Evolutionary conservation across 2,888 invertebrate species (phyloP).

Genomic region (Ormia ochracea): DNA sequence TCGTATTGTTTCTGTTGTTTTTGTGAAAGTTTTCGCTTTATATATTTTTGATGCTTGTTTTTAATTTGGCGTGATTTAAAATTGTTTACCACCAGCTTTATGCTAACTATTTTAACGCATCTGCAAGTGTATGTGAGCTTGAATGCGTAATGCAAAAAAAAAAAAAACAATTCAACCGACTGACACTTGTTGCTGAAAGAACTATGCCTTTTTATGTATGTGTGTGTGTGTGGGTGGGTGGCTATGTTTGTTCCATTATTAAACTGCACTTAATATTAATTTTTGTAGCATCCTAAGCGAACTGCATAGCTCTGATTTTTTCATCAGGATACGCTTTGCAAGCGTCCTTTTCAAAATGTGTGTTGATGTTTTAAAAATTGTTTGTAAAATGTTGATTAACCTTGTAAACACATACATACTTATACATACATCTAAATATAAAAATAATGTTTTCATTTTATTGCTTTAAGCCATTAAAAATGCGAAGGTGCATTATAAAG

Average conservation of each 20-base stretch:
- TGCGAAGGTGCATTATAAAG: slow-evolving; percentile 11
- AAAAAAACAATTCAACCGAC: slow-evolving; percentile 29
- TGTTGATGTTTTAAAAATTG: slow-evolving; percentile 1
- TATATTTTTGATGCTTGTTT: slow-evolving; percentile 68
- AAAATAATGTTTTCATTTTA: slow-evolving; percentile 6
- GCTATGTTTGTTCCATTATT: slow-evolving; percentile 16
- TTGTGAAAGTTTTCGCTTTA: slow-evolving; percentile 68
- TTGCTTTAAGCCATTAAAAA: slow-evolving; percentile 50
- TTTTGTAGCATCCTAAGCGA: slow-evolving; percentile 6
- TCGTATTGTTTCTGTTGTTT: slow-evolving; percentile 30
- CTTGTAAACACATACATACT: too few species aligned
- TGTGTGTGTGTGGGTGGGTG: background rate
- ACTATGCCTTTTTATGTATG: background rate
- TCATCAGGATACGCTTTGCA: background rate
- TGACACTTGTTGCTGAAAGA: slow-evolving; percentile 63
- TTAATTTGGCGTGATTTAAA: slow-evolving; percentile 72
- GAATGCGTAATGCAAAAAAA: slow-evolving; percentile 17
- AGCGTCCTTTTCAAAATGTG: slow-evolving; percentile 9
- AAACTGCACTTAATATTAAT: slow-evolving; percentile 31
- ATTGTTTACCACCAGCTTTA: slow-evolving; percentile 14
- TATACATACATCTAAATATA: too few species aligned
- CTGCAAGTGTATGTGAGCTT: background rate
- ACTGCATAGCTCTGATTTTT: background rate
- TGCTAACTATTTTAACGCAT: too few species aligned
- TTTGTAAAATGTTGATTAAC: too few species aligned